Conservation (phyloP, 2,113 vertebrate genomes). For the Muntiacus muntjak region DNA sequence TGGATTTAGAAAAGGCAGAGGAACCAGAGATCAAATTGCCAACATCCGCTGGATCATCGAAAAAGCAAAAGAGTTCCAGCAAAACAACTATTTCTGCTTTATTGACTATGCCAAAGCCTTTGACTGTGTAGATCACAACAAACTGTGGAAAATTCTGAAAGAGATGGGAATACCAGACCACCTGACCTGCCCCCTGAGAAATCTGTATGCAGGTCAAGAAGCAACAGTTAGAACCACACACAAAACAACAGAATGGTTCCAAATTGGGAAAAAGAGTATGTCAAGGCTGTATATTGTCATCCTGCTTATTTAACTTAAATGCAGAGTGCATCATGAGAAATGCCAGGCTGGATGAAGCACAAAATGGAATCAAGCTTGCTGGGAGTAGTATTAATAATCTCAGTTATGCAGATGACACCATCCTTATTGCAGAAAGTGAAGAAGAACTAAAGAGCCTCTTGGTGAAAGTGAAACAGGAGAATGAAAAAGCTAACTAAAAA, state of each 20-base stretch:
- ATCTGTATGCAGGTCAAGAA: not conserved
- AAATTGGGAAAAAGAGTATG: not conserved
- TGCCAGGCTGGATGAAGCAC: not conserved
- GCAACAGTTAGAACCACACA: not conserved
- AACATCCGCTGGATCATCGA: accelerated
- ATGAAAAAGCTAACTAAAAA: not conserved
- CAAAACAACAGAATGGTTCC: not conserved
- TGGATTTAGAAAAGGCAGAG: not conserved
- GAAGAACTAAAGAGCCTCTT: not conserved
- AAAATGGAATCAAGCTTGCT: not conserved
- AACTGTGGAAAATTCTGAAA: not conserved
- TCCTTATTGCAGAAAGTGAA: not conserved
- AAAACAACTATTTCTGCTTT: not conserved
- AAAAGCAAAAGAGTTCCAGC: not conserved
- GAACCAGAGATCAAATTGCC: not conserved
- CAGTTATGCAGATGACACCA: not conserved
- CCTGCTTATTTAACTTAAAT: not conserved
- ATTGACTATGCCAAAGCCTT: not conserved
- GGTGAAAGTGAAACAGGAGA: not conserved
- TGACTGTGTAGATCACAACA: not conserved
- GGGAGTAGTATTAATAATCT: not conserved
- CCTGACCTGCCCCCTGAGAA: not conserved
- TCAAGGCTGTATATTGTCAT: not conserved
- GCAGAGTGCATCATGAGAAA: not conserved
- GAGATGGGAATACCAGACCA: not conserved